Evolutionary conservation across 2,113 vertebrate species (phyloP), one percentile per base, ranked within the genome.

Genomic region (Pelmatolapia mariae): DNA sequence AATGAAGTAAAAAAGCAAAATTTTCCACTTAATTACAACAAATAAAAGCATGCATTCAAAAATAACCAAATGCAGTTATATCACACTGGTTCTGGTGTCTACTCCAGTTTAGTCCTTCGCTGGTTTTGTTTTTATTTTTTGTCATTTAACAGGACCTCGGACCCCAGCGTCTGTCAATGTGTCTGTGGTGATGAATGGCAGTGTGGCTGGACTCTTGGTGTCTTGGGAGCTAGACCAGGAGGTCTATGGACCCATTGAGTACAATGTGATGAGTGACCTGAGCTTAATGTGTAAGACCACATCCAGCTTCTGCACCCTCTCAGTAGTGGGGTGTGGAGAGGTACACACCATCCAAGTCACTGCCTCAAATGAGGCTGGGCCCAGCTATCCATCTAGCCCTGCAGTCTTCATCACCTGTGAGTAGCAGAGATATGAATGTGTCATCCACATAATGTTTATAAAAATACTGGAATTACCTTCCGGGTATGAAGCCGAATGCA

Each of bases 281-380:
- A 86, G 88, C 66, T 89, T 93, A 26, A 95, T 92, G 40, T 98
- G 97, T 81, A 96, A 94, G 52, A 95, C 97, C 4, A 63, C 91
- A 3, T 94, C 88, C 56, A 93, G 85, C 76, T 94, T 95, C 86
- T 99, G 98, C 73, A 57, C 6, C 8, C 86, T 98, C 82, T 85
- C 89, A 2, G 93, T 96, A 0, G 94, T 98, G 38, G 92, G 63
- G n/a, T 99, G 98, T 12, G 92, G 98, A 22, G 92, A 96, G 22
- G 93, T 96, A 1, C 97, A 98, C 87, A 81, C 79, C 3, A 80
- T 98, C 84, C 95, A 95, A 29, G 95, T 98, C 50, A 94, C 85
- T 2, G 97, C 98, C 13, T 86, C 90, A 2, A 98, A 98, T 11
- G 92, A 97, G 2, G 98, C 96, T 0, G 98, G 98, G 26, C 92